phyloP scores from a whole-genome alignment of 2,888 invertebrate species.

The Oxytorus armatus region DNA sequence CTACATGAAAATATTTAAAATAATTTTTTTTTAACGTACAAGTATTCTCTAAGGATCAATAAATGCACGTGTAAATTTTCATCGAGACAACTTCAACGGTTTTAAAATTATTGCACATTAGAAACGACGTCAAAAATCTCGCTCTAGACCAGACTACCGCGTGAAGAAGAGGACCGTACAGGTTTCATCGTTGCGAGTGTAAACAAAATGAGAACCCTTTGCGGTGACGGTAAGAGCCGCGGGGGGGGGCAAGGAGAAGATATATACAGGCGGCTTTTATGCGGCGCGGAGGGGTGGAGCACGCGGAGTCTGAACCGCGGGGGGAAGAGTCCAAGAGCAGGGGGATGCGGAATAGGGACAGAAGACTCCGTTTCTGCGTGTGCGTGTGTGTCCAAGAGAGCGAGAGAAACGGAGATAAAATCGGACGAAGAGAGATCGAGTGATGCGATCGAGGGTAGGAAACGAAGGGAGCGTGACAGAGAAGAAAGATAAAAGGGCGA shows the following conservation, averaged over 20 bases:
- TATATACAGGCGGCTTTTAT: slow-evolving; percentile 15
- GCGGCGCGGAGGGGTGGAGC: slow-evolving; percentile 22
- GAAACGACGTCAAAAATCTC: no score
- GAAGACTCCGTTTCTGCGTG: background rate
- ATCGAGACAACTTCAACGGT: no score
- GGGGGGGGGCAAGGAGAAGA: slow-evolving; percentile 33
- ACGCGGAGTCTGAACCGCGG: slow-evolving; percentile 52
- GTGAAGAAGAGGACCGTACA: slow-evolving; percentile 21
- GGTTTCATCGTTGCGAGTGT: slow-evolving; percentile 54
- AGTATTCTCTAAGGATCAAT: no score
- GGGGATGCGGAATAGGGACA: slow-evolving; percentile 52
- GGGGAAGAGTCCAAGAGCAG: slow-evolving; percentile 46
- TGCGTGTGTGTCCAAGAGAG: background rate
- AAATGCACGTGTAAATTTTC: no score
- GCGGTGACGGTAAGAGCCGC: slow-evolving; percentile 61
- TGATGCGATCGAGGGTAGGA: no score
- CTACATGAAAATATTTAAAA: no score
- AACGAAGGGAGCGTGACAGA: no score
- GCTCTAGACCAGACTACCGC: no score
- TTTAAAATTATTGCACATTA: no score
- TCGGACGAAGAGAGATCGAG: slow-evolving; percentile 6
- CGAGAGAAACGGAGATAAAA: background rate
- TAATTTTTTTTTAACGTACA: no score
- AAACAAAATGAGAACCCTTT: slow-evolving; percentile 75
- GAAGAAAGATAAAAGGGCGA: slow-evolving; percentile 53